Percentiles rank a stretch among this genome's conserved stretches.
These are phyloP conservation scores for Hemicordylus capensis DNA, from an alignment of 2,113 vertebrate species.

Conservation along the genomic window DNA sequence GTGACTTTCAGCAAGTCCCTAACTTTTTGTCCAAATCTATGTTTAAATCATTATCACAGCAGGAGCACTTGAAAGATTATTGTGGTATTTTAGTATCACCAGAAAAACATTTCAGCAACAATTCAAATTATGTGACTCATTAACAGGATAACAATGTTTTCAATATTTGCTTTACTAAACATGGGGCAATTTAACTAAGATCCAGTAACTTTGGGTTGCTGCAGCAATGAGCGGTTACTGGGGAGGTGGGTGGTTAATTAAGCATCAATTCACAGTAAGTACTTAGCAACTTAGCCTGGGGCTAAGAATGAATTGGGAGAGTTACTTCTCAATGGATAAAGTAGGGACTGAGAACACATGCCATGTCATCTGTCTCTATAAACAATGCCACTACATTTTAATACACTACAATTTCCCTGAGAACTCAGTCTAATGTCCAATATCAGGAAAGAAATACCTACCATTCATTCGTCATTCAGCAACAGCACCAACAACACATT, in stretches of 20 bases:
- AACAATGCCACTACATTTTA: accelerated
- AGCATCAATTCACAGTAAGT: slow-evolving; percentile 52
- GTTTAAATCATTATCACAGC: slow-evolving; percentile 23
- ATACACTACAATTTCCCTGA: accelerated
- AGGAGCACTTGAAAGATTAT: neutral
- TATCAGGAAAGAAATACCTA: accelerated
- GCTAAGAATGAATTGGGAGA: slow-evolving; percentile 48
- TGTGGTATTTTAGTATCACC: accelerated
- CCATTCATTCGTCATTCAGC: neutral
- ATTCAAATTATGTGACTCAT: neutral
- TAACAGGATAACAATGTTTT: slow-evolving; percentile 31
- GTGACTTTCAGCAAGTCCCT: slow-evolving; percentile 17
- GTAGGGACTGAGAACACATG: neutral
- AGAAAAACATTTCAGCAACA: neutral
- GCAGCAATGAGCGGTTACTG: neutral
- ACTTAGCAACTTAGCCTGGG: slow-evolving; percentile 52
- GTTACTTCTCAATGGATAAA: slow-evolving; percentile 28
- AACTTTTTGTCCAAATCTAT: slow-evolving; percentile 29
- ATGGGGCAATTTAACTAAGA: slow-evolving; percentile 22
- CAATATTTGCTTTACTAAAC: slow-evolving; percentile 22
- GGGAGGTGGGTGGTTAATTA: slow-evolving; percentile 67
- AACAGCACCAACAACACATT: too few relatives aligned
- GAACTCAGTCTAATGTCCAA: accelerated
- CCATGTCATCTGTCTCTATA: neutral
- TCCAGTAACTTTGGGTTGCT: slow-evolving; percentile 27